Base-by-base conservation (phyloP, 2,797 vertebrate genomes). In the Spea hammondii region DNA sequence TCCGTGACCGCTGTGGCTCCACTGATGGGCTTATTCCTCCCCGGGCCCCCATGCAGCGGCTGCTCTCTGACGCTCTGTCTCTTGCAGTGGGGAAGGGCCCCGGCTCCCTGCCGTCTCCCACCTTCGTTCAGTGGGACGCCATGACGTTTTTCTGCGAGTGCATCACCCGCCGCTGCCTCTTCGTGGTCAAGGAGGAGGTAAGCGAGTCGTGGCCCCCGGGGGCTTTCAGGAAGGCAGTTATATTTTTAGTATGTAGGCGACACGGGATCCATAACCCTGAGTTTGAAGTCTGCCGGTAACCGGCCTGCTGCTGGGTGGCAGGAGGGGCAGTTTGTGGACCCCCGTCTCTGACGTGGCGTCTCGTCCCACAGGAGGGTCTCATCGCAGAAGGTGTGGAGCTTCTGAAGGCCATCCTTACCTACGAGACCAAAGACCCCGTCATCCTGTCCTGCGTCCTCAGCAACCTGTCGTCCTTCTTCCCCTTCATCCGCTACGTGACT, bases 91-190 rank as follows among this genome's bases (percentile, higher is more conserved):
- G 91, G 0, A 94, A 95, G 85, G 93, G 94, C 14, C 86, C 95
- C 79, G 97, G 95, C 86, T 93, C 94, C 82, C 89, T 95, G 74
- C 92, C 95, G 80, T 98, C 95, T 5, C 94, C 95, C 2, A 94
- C 95, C 14, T 96, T 93, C 75, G 90, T 96, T 68, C 95, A 98
- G 78, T 99, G 98, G 98, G 98, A 99, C 32, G 97, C 97, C 60
- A 93, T 97, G 94, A 97, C 96, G 0, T 93, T 96, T 86, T 99
- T 98, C 89, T 91, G 94, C 0, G 98, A 99, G 88, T 95, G 95
- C 0, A 87, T 96, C 78, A 88, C 95, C 84, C 89, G 92, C 72
- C 95, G 97, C 87, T 7, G 32, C 91, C 97, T 83, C 92, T 96
- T 79, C 95, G 92, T 89, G 91, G 86, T 57, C 72, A 93, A 93